Evolutionary conservation across 1,140 invertebrate genomes (phyloP), one percentile per base, ranked within the genome.

Genomic region (Maconellicoccus hirsutus): DNA sequence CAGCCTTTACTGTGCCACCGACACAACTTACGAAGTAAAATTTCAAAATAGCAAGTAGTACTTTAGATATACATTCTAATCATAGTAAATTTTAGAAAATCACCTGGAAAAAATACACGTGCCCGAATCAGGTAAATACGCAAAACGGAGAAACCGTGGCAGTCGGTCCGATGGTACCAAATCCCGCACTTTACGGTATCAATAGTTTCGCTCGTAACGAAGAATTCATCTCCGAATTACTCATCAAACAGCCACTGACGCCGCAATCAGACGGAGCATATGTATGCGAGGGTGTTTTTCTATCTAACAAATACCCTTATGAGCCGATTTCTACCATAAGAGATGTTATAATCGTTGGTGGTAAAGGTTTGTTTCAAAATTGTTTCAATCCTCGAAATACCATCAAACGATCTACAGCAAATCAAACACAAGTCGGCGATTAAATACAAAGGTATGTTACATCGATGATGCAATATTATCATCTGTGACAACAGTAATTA

Each of bases 31-130:
- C 16, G 61, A 66, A 19, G 61, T 66, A 25, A 6, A 25, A 3
- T 25, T 23, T 25, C n/a, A 8, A 2, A 52, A 6, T 19, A 14
- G 10, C 42, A 52, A 38, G 33, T 52, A 19, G 2, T 8, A 52
- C 4, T 52, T 66, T 25, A 25, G 61, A 66, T 66, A 25, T n/a
- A n/a, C n/a, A n/a, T 42, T 42, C n/a, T 42, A 10, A 10, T 42
- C n/a, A 10, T 42, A 10, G 39, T 66, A 66, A 66, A 22, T 2
- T 66, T 25, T 26, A 66, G 61, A 66, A 26, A 26, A 66, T 66
- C 25, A 66, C 61, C 21, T 66, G 61, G 61, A 66, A 26, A 22
- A 66, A 66, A 22, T 66, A 66, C 22, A 23, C 61, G 61, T 66
- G 61, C 25, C 61, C 61, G 4, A 1, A 4, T 16, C 61, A 66